Percentiles rank a stretch among this genome's conserved stretches.
phyloP scores from a whole-genome alignment of 92 coral and sea anemone genomes.

The Palythoa grandiflora region DNA sequence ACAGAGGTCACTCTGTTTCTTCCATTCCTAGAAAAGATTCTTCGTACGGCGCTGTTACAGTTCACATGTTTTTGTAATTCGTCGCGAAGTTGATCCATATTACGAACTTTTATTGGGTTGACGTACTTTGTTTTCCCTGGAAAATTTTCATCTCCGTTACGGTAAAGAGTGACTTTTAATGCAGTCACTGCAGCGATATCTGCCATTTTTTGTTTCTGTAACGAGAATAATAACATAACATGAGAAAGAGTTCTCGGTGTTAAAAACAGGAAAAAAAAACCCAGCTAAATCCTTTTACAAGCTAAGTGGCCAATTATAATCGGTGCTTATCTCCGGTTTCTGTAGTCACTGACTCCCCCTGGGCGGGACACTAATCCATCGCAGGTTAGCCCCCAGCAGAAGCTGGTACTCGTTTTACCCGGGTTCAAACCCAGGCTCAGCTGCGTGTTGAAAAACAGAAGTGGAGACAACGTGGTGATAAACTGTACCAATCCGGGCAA shows the following conservation, averaged over 20 bases:
- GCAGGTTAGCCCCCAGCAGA: too few relatives aligned
- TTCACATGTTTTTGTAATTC: slow-evolving; percentile 48
- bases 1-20: slow-evolving; percentile 46
- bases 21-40: slow-evolving; percentile 64
- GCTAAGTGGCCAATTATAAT: too few relatives aligned
- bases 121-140: slow-evolving; percentile 58
- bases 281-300: too few relatives aligned
- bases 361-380: too few relatives aligned
- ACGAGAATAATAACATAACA: not conserved
- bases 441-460: too few relatives aligned
- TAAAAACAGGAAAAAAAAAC: not conserved
- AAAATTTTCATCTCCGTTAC: slow-evolving; percentile 67
- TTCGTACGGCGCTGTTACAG: slow-evolving; percentile 61
- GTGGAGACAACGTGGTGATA: too few relatives aligned
- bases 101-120: slow-evolving; percentile 52
- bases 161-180: slow-evolving; percentile 48
- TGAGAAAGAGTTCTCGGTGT: not conserved
- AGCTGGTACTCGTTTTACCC: too few relatives aligned
- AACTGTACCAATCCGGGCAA: too few relatives aligned
- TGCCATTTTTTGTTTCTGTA: slow-evolving; percentile 58
- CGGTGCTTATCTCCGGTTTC: too few relatives aligned
- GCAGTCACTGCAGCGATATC: slow-evolving; percentile 49
- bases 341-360: too few relatives aligned
- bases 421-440: too few relatives aligned
- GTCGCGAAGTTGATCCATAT: slow-evolving; percentile 62